Evolutionary conservation across 2,888 invertebrate genomes (phyloP).

Genomic region (Zeuzera pyrina): DNA sequence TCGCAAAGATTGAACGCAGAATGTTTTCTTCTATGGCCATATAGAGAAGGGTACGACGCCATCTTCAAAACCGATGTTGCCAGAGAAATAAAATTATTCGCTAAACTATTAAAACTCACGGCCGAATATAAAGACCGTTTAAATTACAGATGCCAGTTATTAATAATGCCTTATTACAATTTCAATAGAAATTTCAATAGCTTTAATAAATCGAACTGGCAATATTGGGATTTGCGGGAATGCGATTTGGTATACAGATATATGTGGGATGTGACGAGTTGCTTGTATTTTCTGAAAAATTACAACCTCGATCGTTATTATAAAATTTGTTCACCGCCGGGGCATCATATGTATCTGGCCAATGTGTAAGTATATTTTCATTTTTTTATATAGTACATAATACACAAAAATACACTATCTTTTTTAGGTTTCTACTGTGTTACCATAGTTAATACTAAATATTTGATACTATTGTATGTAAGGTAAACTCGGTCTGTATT

Average conservation of each 20-base stretch:
- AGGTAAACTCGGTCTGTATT: too few relatives aligned
- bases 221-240: slow-evolving; percentile 26
- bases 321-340: slow-evolving; percentile 75
- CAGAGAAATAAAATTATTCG: slow-evolving; percentile 74
- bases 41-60: slow-evolving; percentile 73
- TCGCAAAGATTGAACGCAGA: slow-evolving; percentile 75
- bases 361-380: slow-evolving; percentile 70
- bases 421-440: too few relatives aligned
- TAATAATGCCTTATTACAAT: slow-evolving; percentile 64
- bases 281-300: slow-evolving; percentile 74
- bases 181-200: slow-evolving; percentile 18
- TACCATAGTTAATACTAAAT: too few relatives aligned
- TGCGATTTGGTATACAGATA: slow-evolving; percentile 65
- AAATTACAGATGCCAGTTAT: slow-evolving; percentile 73
- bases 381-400: too few relatives aligned
- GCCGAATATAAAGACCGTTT: slow-evolving; percentile 76
- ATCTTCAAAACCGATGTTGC: slow-evolving; percentile 74
- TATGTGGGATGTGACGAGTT: slow-evolving; percentile 77
- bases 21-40: slow-evolving; percentile 76
- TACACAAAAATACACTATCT: too few relatives aligned
- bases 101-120: slow-evolving; percentile 74
- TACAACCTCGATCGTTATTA: slow-evolving; percentile 74
- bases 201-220: slow-evolving; percentile 21
- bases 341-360: slow-evolving; percentile 75
- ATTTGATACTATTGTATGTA: too few relatives aligned